Evolutionary conservation across 2,797 vertebrate genomes (phyloP).

Genomic region (Cyprinella venusta): DNA sequence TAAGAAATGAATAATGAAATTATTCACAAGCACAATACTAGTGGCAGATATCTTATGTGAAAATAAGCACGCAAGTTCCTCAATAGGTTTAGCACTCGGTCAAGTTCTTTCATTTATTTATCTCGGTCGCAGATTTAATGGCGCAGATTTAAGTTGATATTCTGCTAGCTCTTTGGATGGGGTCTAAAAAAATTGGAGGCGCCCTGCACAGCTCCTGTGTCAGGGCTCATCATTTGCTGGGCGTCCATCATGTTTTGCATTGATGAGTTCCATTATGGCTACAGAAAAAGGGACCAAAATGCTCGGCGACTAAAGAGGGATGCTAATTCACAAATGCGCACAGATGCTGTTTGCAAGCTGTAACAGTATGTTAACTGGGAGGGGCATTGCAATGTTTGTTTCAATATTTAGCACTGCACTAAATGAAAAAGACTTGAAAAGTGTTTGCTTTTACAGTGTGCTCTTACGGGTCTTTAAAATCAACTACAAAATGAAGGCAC

Average conservation of each 20-base stretch:
- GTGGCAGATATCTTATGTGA: neutral
- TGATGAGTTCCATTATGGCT: slow-evolving; percentile 45
- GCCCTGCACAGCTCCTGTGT: slow-evolving; percentile 15
- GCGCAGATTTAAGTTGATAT: slow-evolving; percentile 36
- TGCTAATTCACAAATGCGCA: slow-evolving; percentile 39
- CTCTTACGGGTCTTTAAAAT: slow-evolving; percentile 30
- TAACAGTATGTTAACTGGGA: slow-evolving; percentile 44
- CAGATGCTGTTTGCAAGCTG: slow-evolving; percentile 49
- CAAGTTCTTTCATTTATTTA: slow-evolving; percentile 30
- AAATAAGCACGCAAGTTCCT: neutral
- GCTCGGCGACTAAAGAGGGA: slow-evolving; percentile 36
- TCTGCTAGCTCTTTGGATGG: slow-evolving; percentile 24
- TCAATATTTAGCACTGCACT: slow-evolving; percentile 43
- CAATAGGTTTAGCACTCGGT: neutral
- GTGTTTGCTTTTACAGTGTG: slow-evolving; percentile 29
- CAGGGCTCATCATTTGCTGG: slow-evolving; percentile 39
- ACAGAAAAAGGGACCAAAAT: slow-evolving; percentile 38
- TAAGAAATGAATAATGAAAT: neutral
- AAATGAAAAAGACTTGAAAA: slow-evolving; percentile 25
- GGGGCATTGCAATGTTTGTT: slow-evolving; percentile 25
- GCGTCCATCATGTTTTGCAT: slow-evolving; percentile 35
- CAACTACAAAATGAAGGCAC: slow-evolving; percentile 11
- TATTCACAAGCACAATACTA: neutral
- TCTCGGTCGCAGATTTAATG: slow-evolving; percentile 18
- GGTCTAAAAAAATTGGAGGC: slow-evolving; percentile 27